These are phyloP conservation scores for Drosophila dunni DNA, from an alignment of 1,140 invertebrate genomes.

Conservation along the genomic window DNA sequence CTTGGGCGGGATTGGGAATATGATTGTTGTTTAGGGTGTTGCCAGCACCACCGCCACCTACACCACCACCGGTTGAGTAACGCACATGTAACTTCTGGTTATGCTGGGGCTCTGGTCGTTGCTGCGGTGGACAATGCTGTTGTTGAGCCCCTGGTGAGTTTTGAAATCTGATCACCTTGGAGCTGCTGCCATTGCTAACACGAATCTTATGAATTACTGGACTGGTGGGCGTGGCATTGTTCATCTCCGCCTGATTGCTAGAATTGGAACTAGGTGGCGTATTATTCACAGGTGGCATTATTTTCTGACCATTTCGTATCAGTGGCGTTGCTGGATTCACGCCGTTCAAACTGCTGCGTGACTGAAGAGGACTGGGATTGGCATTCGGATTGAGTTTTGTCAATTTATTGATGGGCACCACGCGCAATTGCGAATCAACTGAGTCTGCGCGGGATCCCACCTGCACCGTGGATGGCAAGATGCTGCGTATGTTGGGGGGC, in stretches of 20 bases:
- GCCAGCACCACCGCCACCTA: background rate
- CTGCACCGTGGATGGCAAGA: slow-evolving; percentile 27
- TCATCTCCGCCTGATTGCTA: slow-evolving; percentile 2
- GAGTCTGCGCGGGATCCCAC: slow-evolving; percentile 13
- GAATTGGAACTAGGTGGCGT: slow-evolving; percentile 6
- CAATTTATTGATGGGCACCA: slow-evolving; percentile 63
- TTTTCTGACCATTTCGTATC: background rate
- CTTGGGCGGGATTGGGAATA: background rate
- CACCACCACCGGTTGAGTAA: background rate
- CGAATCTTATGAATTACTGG: slow-evolving; percentile 47
- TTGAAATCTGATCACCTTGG: slow-evolving; percentile 40
- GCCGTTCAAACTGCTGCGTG: background rate
- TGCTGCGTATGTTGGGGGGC: slow-evolving; percentile 23
- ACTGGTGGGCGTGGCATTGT: slow-evolving; percentile 12
- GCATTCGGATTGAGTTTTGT: slow-evolving; percentile 21
- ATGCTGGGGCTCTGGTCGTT: background rate
- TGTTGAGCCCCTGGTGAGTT: slow-evolving; percentile 5
- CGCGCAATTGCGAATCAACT: slow-evolving; percentile 41
- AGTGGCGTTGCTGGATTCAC: background rate
- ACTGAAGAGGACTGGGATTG: background rate
- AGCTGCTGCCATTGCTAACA: slow-evolving; percentile 33
- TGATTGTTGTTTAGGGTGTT: background rate
- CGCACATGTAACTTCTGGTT: background rate
- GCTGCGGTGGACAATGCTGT: slow-evolving; percentile 1
- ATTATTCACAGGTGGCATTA: background rate